Evolutionary conservation across 2,888 invertebrate genomes (phyloP).

Genomic region (Flexamia atlantica): DNA sequence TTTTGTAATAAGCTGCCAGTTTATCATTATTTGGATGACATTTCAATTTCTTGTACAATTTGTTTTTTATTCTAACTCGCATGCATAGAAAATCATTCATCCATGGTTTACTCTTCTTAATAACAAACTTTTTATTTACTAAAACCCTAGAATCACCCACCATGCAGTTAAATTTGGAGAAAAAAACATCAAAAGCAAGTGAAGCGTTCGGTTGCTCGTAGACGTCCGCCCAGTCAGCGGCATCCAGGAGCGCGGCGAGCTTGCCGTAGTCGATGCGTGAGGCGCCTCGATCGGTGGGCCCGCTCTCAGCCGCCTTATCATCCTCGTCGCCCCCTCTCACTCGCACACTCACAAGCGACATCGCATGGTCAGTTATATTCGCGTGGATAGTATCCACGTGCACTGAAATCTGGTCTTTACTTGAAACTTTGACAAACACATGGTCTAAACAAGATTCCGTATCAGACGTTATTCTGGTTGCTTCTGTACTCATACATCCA

Average conservation of each 20-base stretch:
- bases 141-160: neutral
- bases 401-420: conserved; percentile 1
- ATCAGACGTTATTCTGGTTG: neutral
- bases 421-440: no score
- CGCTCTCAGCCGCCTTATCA: neutral
- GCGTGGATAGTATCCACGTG: no score
- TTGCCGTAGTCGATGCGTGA: conserved; percentile 13
- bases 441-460: neutral
- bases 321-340: neutral
- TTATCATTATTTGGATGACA: conserved; percentile 10
- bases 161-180: neutral
- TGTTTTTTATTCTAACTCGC: no score
- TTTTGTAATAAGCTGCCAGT: conserved; percentile 1
- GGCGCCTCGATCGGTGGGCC: neutral
- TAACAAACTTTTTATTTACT: neutral
- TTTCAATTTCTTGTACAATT: conserved; percentile 1
- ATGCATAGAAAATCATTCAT: neutral
- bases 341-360: neutral
- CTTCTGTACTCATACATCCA: conserved; percentile 1
- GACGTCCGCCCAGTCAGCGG: conserved; percentile 16
- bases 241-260: neutral
- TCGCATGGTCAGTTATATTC: no score
- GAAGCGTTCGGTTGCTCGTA: neutral
- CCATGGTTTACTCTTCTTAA: neutral
- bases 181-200: neutral